Evolutionary conservation across 2,888 invertebrate species (phyloP).

Genomic region (Dolomedes plantarius): DNA sequence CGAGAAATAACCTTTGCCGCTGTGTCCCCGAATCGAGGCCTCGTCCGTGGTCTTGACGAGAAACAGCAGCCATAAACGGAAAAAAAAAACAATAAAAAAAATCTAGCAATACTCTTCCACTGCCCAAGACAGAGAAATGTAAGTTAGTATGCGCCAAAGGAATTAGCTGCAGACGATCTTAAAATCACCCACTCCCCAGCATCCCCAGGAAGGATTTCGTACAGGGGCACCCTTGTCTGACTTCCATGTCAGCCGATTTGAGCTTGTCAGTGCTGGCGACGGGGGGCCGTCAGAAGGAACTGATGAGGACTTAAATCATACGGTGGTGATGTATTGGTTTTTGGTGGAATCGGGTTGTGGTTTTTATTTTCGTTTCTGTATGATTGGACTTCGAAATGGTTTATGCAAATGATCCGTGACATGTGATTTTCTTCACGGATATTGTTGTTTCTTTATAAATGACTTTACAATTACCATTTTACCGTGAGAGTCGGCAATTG

Average conservation of each 20-base stretch:
- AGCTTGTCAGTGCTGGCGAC: slow-evolving; percentile 27
- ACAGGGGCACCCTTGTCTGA: slow-evolving; percentile 31
- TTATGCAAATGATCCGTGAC: neutral
- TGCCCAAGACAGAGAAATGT: neutral
- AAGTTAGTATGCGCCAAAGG: neutral
- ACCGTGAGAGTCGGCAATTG: neutral
- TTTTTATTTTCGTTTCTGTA: neutral
- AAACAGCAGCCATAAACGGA: neutral
- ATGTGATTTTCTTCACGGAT: neutral
- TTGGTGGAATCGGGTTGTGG: neutral
- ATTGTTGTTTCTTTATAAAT: neutral
- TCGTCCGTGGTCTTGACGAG: neutral
- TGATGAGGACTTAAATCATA: slow-evolving; percentile 13
- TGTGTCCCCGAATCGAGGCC: neutral
- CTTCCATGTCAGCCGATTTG: slow-evolving; percentile 33
- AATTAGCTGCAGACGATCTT: neutral
- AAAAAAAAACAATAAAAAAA: too few relatives aligned
- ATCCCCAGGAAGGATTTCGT: slow-evolving; percentile 30
- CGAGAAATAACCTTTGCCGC: neutral
- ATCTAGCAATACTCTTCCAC: neutral
- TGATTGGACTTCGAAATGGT: slow-evolving; percentile 14
- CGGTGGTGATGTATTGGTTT: slow-evolving; percentile 10
- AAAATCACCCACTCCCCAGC: neutral
- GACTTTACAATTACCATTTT: neutral
- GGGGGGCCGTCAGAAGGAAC: slow-evolving; percentile 31